Base-by-base conservation (phyloP, 2,888 invertebrate genomes). In the Acanthoscelides obtectus region DNA sequence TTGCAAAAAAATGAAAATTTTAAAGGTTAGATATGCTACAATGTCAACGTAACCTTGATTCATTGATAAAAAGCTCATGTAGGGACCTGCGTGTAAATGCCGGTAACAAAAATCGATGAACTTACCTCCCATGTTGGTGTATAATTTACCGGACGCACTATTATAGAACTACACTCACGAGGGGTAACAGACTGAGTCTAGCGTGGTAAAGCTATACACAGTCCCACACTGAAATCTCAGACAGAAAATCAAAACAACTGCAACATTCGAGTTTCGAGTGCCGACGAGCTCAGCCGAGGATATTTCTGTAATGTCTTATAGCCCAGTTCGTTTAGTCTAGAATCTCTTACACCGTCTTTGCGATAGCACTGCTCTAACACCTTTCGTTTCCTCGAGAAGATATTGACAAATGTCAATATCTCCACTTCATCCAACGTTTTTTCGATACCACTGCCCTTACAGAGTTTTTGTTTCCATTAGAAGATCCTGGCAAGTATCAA, bases 61-160 rank as follows among this genome's bases (percentile, higher is more conserved):
- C 45, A 45, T 45, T 45, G 45, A 45, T 17, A 3, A 45, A 45
- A 45, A 45, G 3, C 45, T 6, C 17, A 17, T 45, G 45, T 45
- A 45, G 45, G 12, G 3, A 8, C 45, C 6, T 45, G 45, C 45
- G 45, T 45, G 5, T 12, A 45, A 45, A 45, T 17, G 45, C 45
- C 45, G 45, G 3, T 45, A 12, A 45, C 17, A 70, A 63, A 67
- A 68, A 66, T 70, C 68, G 64, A 72, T 72, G 70, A 67, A 64
- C 78, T 77, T 70, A 78, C 77, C 77, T 71, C 78, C 75, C 78
- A 78, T 78, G 72, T 67, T 75, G 74, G 70, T 67, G 21, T 64
- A 65, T 27, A 67, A 66, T 72, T 12, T 12, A 45, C 45, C 45
- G 45, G 45, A 45, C 12, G 12, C 45, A 45, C 45, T 45, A n/a